Evolutionary conservation across 2,797 vertebrate species (phyloP).

Genomic region (Alcedo quadribrachys): DNA sequence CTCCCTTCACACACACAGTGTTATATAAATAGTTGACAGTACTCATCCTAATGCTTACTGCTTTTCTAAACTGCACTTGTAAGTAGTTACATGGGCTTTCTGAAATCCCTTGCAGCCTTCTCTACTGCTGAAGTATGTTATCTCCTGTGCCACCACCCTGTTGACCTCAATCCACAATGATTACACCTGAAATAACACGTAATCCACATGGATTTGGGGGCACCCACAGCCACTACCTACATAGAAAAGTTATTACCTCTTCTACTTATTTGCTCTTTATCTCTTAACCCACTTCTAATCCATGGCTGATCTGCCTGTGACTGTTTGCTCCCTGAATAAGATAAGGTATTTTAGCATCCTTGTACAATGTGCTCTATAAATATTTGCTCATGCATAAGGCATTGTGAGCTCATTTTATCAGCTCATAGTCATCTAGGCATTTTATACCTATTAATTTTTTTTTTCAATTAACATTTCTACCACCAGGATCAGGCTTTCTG

Average conservation of each 20-base stretch:
- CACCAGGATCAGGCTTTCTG: conserved; percentile 9
- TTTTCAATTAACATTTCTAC: conserved; percentile 47
- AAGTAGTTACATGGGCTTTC: not conserved
- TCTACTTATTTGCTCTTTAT: not conserved
- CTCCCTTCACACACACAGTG: not conserved
- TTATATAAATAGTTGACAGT: not conserved
- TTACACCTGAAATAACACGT: not conserved
- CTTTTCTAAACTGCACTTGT: not conserved
- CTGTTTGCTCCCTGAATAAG: not conserved
- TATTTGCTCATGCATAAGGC: conserved; percentile 4
- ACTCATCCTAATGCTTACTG: not conserved
- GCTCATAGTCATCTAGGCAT: not conserved
- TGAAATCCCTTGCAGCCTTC: not conserved
- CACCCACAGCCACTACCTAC: not conserved
- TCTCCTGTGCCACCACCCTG: not conserved
- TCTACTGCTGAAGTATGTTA: not conserved
- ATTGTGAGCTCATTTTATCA: conserved; percentile 2
- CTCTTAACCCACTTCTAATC: conserved; percentile 5
- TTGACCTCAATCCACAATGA: not conserved
- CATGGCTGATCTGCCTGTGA: not conserved
- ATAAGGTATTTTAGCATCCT: not conserved
- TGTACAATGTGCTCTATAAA: not conserved
- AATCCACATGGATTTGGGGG: not conserved
- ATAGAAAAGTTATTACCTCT: not conserved
- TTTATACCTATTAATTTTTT: conserved; percentile 24